These are phyloP conservation scores for Climacteris rufus DNA, from an alignment of 2,113 vertebrate genomes.

Conservation along the genomic window DNA sequence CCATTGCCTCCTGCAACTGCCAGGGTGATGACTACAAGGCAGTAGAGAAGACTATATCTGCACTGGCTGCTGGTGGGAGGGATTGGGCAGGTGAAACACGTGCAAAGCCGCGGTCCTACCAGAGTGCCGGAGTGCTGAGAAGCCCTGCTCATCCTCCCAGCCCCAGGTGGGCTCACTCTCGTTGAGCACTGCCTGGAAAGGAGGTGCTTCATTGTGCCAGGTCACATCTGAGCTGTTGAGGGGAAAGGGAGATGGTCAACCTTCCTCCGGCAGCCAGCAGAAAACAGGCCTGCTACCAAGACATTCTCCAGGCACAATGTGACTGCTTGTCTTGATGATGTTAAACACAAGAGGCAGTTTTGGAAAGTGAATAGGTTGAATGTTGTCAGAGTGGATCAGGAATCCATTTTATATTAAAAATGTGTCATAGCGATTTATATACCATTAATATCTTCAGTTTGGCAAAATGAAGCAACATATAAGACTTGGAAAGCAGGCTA, in stretches of 20 bases:
- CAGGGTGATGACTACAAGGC: not conserved
- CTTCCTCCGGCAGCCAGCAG: not conserved
- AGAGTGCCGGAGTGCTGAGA: slow-evolving; percentile 92
- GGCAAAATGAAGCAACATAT: not conserved
- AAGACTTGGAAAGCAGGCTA: not conserved
- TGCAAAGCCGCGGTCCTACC: slow-evolving; percentile 64
- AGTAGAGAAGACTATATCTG: not conserved
- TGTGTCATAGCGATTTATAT: not conserved
- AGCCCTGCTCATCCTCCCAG: slow-evolving; percentile 90
- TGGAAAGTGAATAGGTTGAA: not conserved
- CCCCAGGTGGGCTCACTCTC: slow-evolving; percentile 76
- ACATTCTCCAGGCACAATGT: accelerated
- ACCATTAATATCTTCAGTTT: not conserved
- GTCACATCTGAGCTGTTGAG: slow-evolving; percentile 75
- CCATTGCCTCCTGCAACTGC: not conserved
- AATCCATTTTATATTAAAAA: not conserved
- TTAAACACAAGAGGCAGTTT: not conserved
- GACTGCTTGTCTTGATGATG: not conserved
- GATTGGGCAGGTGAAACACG: accelerated
- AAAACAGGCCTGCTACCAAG: not conserved
- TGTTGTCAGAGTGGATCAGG: not conserved
- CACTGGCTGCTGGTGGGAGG: not conserved
- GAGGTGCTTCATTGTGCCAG: slow-evolving; percentile 75
- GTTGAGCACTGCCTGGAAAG: slow-evolving; percentile 68
- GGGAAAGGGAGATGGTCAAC: not conserved